Percentiles rank a stretch among this genome's conserved stretches.
Conservation (phyloP, 1,140 invertebrate species). For the Pentalonia nigronervosa region DNA sequence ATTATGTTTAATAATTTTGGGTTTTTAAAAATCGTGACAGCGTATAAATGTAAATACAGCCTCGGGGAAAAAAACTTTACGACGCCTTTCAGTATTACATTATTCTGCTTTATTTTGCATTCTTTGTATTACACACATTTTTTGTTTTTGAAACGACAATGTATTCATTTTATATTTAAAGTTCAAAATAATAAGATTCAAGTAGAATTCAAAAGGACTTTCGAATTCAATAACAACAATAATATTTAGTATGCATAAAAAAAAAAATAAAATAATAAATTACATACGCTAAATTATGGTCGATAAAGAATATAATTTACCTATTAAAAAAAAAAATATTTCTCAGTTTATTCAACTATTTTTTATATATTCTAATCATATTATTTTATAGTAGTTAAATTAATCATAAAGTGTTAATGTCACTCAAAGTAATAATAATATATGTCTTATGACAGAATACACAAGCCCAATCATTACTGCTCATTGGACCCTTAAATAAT, state of each 20-base stretch:
- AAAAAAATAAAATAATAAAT: not conserved
- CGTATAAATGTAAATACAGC: not conserved
- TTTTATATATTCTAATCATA: not conserved
- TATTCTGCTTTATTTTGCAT: not conserved
- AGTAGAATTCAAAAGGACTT: not conserved
- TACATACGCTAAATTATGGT: not conserved
- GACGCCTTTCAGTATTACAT: not conserved
- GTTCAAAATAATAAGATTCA: not conserved
- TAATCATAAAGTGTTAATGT: not conserved
- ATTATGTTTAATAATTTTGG: not conserved
- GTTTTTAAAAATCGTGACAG: not conserved
- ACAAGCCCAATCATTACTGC: too few species aligned
- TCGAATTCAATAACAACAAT: not conserved
- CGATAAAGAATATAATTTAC: not conserved
- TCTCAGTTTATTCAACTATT: not conserved
- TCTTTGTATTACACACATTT: not conserved
- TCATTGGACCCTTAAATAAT: too few species aligned
- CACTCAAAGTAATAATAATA: not conserved
- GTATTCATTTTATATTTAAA: not conserved
- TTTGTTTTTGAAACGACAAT: not conserved
- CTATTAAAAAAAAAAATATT: too few species aligned
- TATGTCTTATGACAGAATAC: too few species aligned
- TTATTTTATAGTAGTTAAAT: not conserved
- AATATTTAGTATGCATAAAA: not conserved
- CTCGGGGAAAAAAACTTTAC: not conserved